A percentile compares a stretch with the other conserved stretches of the same genome.
Evolutionary conservation across 2,888 invertebrate genomes (phyloP).

Genomic region (Caenorhabditis macrosperma): DNA sequence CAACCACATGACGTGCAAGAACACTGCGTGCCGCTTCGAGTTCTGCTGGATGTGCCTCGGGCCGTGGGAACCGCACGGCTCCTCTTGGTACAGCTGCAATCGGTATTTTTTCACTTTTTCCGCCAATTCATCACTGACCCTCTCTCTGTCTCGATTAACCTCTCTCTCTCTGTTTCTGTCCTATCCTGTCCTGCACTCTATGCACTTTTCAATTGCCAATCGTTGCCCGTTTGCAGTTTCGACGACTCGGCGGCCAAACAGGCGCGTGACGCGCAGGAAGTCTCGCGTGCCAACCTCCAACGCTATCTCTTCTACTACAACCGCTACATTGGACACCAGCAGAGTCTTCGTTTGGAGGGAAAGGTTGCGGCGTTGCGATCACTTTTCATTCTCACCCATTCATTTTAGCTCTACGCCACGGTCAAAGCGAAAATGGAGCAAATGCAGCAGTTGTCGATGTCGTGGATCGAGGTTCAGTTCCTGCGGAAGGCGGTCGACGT

Average conservation of each 20-base stretch:
- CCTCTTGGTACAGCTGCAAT: conserved; percentile 92
- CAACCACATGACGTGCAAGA: conserved; percentile 99
- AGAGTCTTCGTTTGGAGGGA: conserved; percentile 96
- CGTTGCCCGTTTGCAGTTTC: conserved; percentile 80
- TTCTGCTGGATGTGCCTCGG: conserved; percentile 99
- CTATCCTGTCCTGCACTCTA: too few species aligned
- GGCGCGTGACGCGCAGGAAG: conserved; percentile 92
- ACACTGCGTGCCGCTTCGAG: conserved; percentile 96
- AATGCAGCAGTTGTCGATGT: conserved; percentile 99
- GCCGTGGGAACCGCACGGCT: conserved; percentile 98
- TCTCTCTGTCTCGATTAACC: too few species aligned
- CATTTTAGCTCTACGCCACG: conserved; percentile 88
- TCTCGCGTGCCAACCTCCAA: conserved; percentile 92
- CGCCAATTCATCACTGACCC: neutral
- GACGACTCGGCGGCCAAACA: conserved; percentile 97
- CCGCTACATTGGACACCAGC: conserved; percentile 99
- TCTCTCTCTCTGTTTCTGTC: too few species aligned
- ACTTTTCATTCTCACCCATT: too few species aligned
- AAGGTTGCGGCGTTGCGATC: too few species aligned
- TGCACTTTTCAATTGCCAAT: too few species aligned
- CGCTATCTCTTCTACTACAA: conserved; percentile 98
- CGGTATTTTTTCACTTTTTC: conserved; percentile 82
- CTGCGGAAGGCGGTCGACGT: conserved; percentile 89
- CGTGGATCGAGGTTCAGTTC: conserved; percentile 99
- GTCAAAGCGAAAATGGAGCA: conserved; percentile 99